Evolutionary conservation across 2,113 vertebrate species (phyloP), one percentile per base, ranked within the genome.

Genomic region (Synchiropus splendidus): DNA sequence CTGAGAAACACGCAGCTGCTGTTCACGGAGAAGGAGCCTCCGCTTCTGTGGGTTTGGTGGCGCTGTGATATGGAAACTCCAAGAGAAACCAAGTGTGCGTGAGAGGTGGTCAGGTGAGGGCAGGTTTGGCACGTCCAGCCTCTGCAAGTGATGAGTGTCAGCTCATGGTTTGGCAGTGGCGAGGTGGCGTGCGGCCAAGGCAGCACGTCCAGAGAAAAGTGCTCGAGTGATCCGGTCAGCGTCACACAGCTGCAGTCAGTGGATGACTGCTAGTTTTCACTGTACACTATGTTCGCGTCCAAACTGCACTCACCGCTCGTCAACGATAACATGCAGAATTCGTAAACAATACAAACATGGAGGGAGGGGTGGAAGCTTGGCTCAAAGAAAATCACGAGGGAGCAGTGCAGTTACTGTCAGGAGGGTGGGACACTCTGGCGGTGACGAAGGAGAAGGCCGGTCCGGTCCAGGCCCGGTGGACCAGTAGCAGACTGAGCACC

Each of bases 401-500:
- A 18, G 52, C 56, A 17, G 68, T 53, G 77, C 39, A 62, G 37
- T 62, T 48, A 76, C 56, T 62, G 68, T 92, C 83, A 90, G 60
- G 82, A 87, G 18, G 71, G 74, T 45, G 85, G 52, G 36, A 67
- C 70, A 54, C 77, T 89, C 77, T 89, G 92, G 46, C 21, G 21
- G 87, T 78, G 64, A 62, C 70, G 76, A 41, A 89, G 62, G 27
- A 75, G 48, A 42, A 78, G 31, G 48, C 34, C 15, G 80, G 78
- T 50, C 79, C 64, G 4, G 79, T 89, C 94, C 95, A 99, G 39
- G 84, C 89, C 35, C 73, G 83, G 54, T 81, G 83, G 40, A 89
- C 67, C 47, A 99, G 70, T 38, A 86, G 58, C 12, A 90, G 42
- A 1, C 85, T 73, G 61, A 94, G 72, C 2, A 50, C 67, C 2